These are phyloP conservation scores for Pissodes strobi DNA, from an alignment of 1,140 invertebrate species.

Conservation along the genomic window DNA sequence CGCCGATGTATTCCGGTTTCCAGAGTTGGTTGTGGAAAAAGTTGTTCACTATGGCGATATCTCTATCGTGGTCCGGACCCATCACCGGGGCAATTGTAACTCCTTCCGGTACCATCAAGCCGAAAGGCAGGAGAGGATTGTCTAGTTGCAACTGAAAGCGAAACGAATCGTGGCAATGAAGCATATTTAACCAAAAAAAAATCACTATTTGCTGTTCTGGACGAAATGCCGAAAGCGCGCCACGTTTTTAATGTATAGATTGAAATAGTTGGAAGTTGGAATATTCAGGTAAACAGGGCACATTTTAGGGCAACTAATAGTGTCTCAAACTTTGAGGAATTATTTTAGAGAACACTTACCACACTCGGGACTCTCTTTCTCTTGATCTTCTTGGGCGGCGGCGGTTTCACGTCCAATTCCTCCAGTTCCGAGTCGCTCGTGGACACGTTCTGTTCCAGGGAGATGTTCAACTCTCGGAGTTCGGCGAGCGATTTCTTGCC, in stretches of 20 bases:
- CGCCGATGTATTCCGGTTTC: slow-evolving; percentile 62
- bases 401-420: slow-evolving; percentile 2
- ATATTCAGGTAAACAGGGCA: too few relatives aligned
- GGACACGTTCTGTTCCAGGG: slow-evolving; percentile 28
- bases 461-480: slow-evolving; percentile 21
- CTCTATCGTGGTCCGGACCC: slow-evolving; percentile 54
- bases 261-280: too few relatives aligned
- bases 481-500: slow-evolving; percentile 26
- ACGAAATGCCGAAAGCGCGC: too few relatives aligned
- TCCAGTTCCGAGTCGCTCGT: slow-evolving; percentile 12
- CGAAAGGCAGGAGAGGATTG: slow-evolving; percentile 55
- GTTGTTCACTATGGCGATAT: slow-evolving; percentile 60
- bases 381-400: slow-evolving; percentile 18
- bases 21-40: slow-evolving; percentile 63
- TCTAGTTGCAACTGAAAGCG: slow-evolving; percentile 37
- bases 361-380: neutral
- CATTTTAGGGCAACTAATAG: too few relatives aligned
- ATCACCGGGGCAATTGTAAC: slow-evolving; percentile 57
- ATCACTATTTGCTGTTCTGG: too few relatives aligned
- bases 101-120: slow-evolving; percentile 55
- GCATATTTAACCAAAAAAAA: neutral
- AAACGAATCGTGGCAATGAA: neutral
- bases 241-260: too few relatives aligned
- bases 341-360: slow-evolving; percentile 10
- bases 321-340: too few relatives aligned